phyloP scores from a whole-genome alignment of 2,113 vertebrate species.

The Prunella fulvescens region DNA sequence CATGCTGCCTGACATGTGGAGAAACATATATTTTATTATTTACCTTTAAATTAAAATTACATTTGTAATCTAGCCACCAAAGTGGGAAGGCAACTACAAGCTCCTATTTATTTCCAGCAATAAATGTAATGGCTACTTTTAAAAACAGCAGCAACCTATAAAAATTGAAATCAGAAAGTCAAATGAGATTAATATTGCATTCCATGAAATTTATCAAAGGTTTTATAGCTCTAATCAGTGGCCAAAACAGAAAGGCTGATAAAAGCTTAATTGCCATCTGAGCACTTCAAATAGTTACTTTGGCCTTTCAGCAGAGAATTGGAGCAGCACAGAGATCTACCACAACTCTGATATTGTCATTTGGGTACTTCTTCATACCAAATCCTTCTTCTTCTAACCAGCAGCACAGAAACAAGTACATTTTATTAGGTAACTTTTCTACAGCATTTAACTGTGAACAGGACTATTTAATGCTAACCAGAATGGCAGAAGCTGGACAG shows the following conservation, averaged over 20 bases:
- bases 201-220: not conserved
- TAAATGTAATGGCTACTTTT: not conserved
- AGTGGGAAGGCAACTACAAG: not conserved
- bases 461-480: not conserved
- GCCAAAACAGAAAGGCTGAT: not conserved
- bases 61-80: not conserved
- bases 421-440: not conserved
- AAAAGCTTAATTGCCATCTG: not conserved
- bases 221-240: not conserved
- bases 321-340: not conserved
- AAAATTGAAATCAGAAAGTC: conserved; percentile 5
- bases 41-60: not conserved
- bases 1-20: not conserved
- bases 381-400: not conserved
- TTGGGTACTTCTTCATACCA: not conserved
- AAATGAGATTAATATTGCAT: not conserved
- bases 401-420: not conserved
- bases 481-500: not conserved
- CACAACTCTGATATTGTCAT: not conserved
- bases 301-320: not conserved
- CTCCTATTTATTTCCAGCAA: not conserved
- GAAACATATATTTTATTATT: not conserved
- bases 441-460: not conserved
- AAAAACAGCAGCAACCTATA: not conserved
- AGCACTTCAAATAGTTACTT: not conserved